phyloP scores from a whole-genome alignment of 1,140 invertebrate species.

The Gonatopus flavifemur region DNA sequence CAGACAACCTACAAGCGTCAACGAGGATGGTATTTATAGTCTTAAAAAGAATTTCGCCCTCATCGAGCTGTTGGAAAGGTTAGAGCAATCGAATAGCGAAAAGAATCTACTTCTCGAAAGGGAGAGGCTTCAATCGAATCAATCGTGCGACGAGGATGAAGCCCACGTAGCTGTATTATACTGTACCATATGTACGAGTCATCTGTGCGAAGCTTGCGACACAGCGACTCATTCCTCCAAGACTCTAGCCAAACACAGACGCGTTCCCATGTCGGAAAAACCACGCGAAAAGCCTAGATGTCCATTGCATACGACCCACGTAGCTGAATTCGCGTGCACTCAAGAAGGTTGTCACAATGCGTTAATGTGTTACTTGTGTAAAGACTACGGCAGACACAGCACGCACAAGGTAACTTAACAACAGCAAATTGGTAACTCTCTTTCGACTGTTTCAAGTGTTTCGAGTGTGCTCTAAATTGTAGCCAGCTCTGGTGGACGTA shows the following conservation, averaged over 20 bases:
- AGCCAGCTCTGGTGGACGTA: slow-evolving; percentile 62
- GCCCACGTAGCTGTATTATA: slow-evolving; percentile 63
- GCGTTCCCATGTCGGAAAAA: slow-evolving; percentile 65
- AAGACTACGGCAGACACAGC: slow-evolving; percentile 64
- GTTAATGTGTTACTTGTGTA: slow-evolving; percentile 66
- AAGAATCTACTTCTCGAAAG: slow-evolving; percentile 56
- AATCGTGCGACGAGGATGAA: slow-evolving; percentile 66
- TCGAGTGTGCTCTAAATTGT: slow-evolving; percentile 19
- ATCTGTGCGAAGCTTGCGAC: slow-evolving; percentile 64
- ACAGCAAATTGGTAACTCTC: neutral
- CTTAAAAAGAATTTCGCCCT: slow-evolving; percentile 70
- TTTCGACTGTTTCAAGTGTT: neutral
- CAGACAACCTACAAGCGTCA: slow-evolving; percentile 63
- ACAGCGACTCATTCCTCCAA: slow-evolving; percentile 62
- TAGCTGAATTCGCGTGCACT: slow-evolving; percentile 65
- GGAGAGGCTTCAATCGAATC: slow-evolving; percentile 55
- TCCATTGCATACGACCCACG: slow-evolving; percentile 61
- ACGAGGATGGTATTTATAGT: slow-evolving; percentile 62
- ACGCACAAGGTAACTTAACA: slow-evolving; percentile 57
- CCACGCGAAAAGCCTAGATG: slow-evolving; percentile 65
- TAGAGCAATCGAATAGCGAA: slow-evolving; percentile 53
- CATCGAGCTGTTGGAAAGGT: slow-evolving; percentile 62
- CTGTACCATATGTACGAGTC: slow-evolving; percentile 63
- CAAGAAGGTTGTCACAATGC: slow-evolving; percentile 61
- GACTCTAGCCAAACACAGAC: slow-evolving; percentile 62